phyloP scores from a whole-genome alignment of 2,888 invertebrate genomes.

The Scaeva pyrastri region DNA sequence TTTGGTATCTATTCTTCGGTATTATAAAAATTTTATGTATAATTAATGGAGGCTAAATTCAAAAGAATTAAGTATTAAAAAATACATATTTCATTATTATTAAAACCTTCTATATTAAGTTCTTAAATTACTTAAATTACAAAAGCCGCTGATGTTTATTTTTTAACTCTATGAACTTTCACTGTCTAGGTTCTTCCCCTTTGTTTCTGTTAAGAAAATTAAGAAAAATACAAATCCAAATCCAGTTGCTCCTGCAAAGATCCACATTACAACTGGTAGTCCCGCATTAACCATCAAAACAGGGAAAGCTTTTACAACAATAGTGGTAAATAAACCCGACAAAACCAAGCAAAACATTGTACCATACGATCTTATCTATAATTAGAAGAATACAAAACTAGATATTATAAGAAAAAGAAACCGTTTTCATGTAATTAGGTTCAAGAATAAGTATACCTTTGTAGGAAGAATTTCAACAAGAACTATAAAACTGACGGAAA shows the following conservation, averaged over 20 bases:
- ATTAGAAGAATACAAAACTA: neutral
- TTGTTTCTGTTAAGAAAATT: slow-evolving; percentile 81
- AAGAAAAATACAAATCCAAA: slow-evolving; percentile 80
- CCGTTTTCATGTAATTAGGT: neutral
- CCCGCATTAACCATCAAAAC: slow-evolving; percentile 78
- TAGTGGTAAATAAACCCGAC: slow-evolving; percentile 79
- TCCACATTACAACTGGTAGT: slow-evolving; percentile 81
- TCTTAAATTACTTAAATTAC: too few relatives aligned
- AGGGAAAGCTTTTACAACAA: slow-evolving; percentile 80
- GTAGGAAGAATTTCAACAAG: slow-evolving; percentile 81
- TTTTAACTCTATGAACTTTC: slow-evolving; percentile 73
- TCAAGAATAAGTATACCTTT: slow-evolving; percentile 78
- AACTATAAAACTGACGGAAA: slow-evolving; percentile 80
- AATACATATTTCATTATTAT: too few relatives aligned
- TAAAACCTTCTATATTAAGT: too few relatives aligned
- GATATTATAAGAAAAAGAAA: too few relatives aligned
- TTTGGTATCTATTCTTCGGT: too few relatives aligned
- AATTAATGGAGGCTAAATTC: too few relatives aligned
- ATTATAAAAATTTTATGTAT: too few relatives aligned
- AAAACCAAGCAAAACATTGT: slow-evolving; percentile 78
- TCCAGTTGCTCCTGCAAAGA: slow-evolving; percentile 78
- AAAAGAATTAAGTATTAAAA: too few relatives aligned
- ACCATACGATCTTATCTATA: slow-evolving; percentile 80
- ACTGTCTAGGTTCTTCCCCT: slow-evolving; percentile 80
- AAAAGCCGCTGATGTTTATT: too few relatives aligned